These are phyloP conservation scores for Latrodectus hesperus DNA, from an alignment of 2,888 invertebrate genomes.

Conservation along the genomic window DNA sequence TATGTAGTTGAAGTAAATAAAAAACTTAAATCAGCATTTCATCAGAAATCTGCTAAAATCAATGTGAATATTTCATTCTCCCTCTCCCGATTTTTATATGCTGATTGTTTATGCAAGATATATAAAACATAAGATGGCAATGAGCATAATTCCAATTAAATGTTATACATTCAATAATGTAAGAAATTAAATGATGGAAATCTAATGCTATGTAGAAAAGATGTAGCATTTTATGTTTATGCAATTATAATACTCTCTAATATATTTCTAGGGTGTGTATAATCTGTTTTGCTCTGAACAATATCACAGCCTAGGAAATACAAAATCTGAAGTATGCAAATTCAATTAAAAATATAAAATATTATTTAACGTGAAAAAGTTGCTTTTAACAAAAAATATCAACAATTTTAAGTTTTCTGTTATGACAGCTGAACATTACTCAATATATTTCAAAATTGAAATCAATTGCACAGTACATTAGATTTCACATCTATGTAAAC, in stretches of 20 bases:
- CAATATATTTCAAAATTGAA: background rate
- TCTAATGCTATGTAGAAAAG: background rate
- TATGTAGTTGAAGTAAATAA: no score
- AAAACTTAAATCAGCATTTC: no score
- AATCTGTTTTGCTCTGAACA: background rate
- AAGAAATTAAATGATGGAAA: background rate
- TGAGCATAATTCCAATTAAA: background rate
- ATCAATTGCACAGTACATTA: background rate
- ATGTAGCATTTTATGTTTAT: background rate
- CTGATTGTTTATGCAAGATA: no score
- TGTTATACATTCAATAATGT: background rate
- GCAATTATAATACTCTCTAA: constrained; percentile 3
- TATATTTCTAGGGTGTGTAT: background rate
- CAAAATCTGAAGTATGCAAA: background rate
- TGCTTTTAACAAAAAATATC: background rate
- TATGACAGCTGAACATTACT: background rate
- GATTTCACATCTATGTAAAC: background rate
- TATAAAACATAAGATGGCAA: no score
- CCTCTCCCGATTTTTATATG: no score
- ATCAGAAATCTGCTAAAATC: no score
- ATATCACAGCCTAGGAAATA: constrained; percentile 27
- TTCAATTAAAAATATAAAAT: background rate
- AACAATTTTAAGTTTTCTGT: background rate
- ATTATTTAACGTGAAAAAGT: background rate
- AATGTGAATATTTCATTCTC: no score